Base-by-base conservation (phyloP, 2,797 vertebrate genomes). In the Sebastes oblongus region DNA sequence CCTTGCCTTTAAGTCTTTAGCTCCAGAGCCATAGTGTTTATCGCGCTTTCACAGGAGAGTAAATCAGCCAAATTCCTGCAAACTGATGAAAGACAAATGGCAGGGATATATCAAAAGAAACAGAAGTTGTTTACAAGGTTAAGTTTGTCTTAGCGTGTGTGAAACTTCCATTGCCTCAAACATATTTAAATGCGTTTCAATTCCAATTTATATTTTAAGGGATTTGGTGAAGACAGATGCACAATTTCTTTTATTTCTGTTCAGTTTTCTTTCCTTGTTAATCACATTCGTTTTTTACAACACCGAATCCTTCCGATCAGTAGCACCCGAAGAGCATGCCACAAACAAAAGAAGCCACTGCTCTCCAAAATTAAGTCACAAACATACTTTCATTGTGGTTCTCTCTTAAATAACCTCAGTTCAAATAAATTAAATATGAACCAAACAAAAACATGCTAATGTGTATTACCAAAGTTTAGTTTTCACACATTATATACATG, bases 401-500 rank as follows among this genome's bases (percentile, higher is more conserved):
- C 77, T 74, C 65, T 86, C 78, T 82, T 85, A 74, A 90, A 83
- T 85, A 81, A 74, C 52, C 86, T 91, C 66, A 84, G 22, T 80
- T 88, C 9, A 84, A 90, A 95, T 90, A 82, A 93, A 90, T 90
- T 80, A 89, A 94, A 88, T 88, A 83, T 52, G 80, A 92, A 90
- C 73, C 70, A 86, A 92, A 90, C 68, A 80, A 92, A 86, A 93
- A 91, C 86, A 90, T 89, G 90, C 90, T 75, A 87, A 94, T 93
- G 89, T 94, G 92, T 91, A 86, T 90, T 91, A 95, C 90, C 91
- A 94, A 95, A 94, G 87, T 92, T 92, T 93, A 92, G 90, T 93
- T 89, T 86, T 93, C 92, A 93, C 94, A 95, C 94, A 94, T 92
- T 96, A 96, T 96, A 88, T 95, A 96, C 95, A 96, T 94, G 92